Evolutionary conservation across 2,113 vertebrate genomes (phyloP).

Genomic region (Saccopteryx leptura): DNA sequence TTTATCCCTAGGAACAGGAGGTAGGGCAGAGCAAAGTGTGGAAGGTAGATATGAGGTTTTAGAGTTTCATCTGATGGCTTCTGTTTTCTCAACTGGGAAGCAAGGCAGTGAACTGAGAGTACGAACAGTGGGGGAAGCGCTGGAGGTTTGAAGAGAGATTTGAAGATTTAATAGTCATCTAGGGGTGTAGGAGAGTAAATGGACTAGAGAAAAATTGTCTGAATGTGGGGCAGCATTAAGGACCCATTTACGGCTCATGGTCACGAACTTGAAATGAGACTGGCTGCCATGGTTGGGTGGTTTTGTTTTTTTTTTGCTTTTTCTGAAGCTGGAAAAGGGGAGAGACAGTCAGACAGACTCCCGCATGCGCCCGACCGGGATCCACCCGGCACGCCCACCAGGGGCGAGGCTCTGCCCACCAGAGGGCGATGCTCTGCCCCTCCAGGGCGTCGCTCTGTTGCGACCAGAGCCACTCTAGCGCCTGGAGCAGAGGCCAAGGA

Average conservation of each 20-base stretch:
- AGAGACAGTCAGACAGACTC: no score
- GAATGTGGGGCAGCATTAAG: neutral
- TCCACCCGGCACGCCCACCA: no score
- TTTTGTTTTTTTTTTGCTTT: no score
- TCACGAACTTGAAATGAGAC: neutral
- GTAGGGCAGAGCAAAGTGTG: neutral
- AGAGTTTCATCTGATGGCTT: neutral
- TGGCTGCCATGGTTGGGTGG: neutral
- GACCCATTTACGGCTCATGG: neutral
- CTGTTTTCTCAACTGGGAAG: constrained; percentile 31
- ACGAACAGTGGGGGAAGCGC: neutral
- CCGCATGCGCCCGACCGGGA: no score
- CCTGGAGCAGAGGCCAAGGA: no score
- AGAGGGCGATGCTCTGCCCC: no score
- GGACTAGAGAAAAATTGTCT: neutral
- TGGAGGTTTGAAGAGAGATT: neutral
- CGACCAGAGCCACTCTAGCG: no score
- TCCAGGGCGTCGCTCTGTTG: no score
- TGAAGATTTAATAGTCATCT: neutral
- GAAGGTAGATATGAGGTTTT: neutral
- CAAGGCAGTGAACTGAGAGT: neutral
- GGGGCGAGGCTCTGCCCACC: no score
- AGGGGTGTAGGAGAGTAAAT: neutral
- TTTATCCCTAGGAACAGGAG: neutral
- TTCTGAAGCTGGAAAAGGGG: no score